phyloP scores from a whole-genome alignment of 2,888 invertebrate genomes.

The Peribatodes rhomboidaria region DNA sequence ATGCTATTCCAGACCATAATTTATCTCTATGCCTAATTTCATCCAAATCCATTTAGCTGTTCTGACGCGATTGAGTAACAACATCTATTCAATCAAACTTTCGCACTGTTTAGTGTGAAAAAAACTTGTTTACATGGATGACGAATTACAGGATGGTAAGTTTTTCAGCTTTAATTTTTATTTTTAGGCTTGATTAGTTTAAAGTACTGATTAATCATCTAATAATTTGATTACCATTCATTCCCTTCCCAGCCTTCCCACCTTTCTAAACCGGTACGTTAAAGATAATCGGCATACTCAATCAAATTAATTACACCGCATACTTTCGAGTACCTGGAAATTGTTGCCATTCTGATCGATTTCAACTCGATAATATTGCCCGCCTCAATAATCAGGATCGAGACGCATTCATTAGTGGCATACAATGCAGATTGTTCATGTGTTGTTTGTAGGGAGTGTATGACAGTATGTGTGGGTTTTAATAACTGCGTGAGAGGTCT shows the following conservation, averaged over 20 bases:
- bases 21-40: too few relatives aligned
- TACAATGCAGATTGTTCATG: conserved; percentile 8
- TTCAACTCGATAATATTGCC: conserved; percentile 44
- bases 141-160: too few relatives aligned
- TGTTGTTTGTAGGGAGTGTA: not conserved
- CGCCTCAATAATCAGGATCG: conserved; percentile 46
- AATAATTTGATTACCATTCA: too few relatives aligned
- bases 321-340: not conserved
- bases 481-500: conserved; percentile 1
- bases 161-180: too few relatives aligned
- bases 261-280: not conserved
- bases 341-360: conserved; percentile 59
- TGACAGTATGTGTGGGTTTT: conserved; percentile 17
- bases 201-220: not conserved
- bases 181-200: too few relatives aligned
- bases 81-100: too few relatives aligned
- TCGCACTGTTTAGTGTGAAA: too few relatives aligned
- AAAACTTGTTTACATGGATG: too few relatives aligned
- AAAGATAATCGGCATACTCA: not conserved
- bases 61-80: too few relatives aligned
- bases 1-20: too few relatives aligned
- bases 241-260: too few relatives aligned
- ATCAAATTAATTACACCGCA: not conserved
- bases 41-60: too few relatives aligned
- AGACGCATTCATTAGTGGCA: conserved; percentile 25